These are phyloP conservation scores for Anticlea derivata DNA, from an alignment of 2,888 invertebrate species.

Conservation along the genomic window DNA sequence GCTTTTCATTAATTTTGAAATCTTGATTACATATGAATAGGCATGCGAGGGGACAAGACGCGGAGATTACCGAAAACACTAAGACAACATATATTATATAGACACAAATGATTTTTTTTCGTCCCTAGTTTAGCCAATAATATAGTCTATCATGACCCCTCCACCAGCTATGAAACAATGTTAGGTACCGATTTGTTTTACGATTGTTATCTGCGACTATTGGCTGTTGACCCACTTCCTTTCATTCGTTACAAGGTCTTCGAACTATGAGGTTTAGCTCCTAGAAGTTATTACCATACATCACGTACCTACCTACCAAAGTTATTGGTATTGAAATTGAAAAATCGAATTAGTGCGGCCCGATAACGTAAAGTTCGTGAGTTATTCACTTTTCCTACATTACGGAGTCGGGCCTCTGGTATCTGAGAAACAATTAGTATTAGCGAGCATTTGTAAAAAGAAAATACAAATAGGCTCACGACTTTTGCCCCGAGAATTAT, in stretches of 20 bases:
- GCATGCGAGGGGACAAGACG: not conserved
- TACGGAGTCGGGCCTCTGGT: no score
- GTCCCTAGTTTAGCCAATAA: no score
- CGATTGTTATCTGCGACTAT: slow-evolving; percentile 28
- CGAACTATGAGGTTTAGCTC: slow-evolving; percentile 26
- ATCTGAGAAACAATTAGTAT: no score
- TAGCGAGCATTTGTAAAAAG: no score
- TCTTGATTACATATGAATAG: not conserved
- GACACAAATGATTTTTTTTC: no score
- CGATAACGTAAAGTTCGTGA: no score
- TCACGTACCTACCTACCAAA: not conserved
- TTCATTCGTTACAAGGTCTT: slow-evolving; percentile 38
- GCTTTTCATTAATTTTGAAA: not conserved
- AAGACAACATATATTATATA: no score
- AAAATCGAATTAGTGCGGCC: no score
- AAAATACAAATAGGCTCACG: no score
- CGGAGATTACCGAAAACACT: slow-evolving; percentile 1
- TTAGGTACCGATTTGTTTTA: slow-evolving; percentile 26
- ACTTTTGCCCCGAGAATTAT: no score
- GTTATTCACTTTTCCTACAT: no score
- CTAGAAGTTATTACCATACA: slow-evolving; percentile 3
- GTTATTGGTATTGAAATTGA: not conserved
- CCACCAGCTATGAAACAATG: slow-evolving; percentile 24
- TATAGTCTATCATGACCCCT: not conserved
- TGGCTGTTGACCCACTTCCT: slow-evolving; percentile 38